These are phyloP conservation scores for Sclerodermus sp. DNA, from an alignment of 2,888 invertebrate species.

Conservation along the genomic window DNA sequence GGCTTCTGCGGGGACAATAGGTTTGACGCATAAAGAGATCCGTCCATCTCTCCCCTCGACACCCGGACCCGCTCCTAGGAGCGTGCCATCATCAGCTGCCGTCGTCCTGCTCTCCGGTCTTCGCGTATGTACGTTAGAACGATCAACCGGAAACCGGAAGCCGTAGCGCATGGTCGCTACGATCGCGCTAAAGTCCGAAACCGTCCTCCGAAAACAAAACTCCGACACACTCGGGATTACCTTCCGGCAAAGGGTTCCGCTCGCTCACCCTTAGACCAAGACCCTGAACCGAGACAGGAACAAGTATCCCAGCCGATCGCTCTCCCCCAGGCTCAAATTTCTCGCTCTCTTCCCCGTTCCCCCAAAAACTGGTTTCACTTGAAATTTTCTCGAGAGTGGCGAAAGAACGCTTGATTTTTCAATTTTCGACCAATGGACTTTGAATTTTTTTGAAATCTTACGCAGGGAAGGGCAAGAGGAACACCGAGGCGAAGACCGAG, in stretches of 20 bases:
- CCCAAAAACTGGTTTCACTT: no score
- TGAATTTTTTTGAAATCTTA: no score
- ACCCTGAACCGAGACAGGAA: no score
- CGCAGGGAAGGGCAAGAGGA: no score
- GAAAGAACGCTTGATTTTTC: no score
- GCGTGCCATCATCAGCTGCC: slow-evolving; percentile 43
- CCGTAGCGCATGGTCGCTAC: background rate
- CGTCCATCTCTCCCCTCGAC: slow-evolving; percentile 19
- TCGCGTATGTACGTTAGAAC: slow-evolving; percentile 22
- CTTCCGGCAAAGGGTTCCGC: background rate
- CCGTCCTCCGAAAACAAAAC: background rate
- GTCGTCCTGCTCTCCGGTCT: slow-evolving; percentile 8
- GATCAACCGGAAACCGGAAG: slow-evolving; percentile 14
- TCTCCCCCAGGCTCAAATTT: no score
- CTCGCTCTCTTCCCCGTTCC: no score
- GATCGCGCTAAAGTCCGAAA: background rate
- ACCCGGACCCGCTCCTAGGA: slow-evolving; percentile 28
- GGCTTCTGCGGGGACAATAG: slow-evolving; percentile 19
- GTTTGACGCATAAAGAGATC: slow-evolving; percentile 23
- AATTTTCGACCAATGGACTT: no score
- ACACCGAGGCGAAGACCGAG: slow-evolving; percentile 18
- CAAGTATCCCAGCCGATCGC: no score
- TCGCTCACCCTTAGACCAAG: background rate
- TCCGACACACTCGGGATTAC: background rate
- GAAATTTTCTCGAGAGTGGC: no score